Percentiles rank a stretch among this genome's conserved stretches.
phyloP scores from a whole-genome alignment of 64 coral and sea anemone genomes.

The Stichodactyla helianthus region DNA sequence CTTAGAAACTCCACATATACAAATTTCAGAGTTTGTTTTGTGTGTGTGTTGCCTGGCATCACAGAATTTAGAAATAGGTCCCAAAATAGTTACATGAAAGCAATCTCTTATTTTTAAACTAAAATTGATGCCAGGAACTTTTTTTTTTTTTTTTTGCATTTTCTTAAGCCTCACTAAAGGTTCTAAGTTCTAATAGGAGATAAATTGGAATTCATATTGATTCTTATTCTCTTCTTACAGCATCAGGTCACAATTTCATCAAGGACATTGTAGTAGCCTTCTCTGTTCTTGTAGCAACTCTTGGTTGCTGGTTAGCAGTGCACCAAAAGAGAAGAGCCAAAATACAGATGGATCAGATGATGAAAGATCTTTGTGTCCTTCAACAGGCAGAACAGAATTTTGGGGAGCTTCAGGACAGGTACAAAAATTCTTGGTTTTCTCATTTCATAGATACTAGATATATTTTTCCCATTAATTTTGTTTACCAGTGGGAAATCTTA shows the following conservation, averaged over 20 bases:
- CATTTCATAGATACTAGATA: not conserved
- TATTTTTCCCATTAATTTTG: too few relatives aligned
- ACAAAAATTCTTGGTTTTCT: not conserved
- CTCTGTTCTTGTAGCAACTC: constrained; percentile 79
- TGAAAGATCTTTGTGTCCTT: constrained; percentile 83
- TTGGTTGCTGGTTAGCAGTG: constrained; percentile 89
- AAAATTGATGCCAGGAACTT: too few relatives aligned
- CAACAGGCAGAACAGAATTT: constrained; percentile 92
- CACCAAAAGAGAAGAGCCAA: constrained; percentile 90
- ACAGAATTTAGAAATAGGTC: too few relatives aligned
- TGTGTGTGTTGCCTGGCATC: too few relatives aligned
- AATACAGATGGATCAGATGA: constrained; percentile 90
- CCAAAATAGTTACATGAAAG: too few relatives aligned
- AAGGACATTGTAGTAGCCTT: constrained; percentile 91
- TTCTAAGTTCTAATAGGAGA: too few relatives aligned
- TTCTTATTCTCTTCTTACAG: constrained; percentile 14
- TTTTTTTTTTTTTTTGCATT: too few relatives aligned
- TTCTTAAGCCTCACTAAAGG: too few relatives aligned
- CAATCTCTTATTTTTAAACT: too few relatives aligned
- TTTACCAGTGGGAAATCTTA: too few relatives aligned
- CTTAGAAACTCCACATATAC: too few relatives aligned
- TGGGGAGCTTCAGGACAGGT: constrained; percentile 83
- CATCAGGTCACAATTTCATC: constrained; percentile 83
- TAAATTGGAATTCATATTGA: not conserved
- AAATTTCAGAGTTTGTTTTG: too few relatives aligned